Conservation (phyloP, 2,113 vertebrate species). For the Lycocorax pyrrhopterus region DNA sequence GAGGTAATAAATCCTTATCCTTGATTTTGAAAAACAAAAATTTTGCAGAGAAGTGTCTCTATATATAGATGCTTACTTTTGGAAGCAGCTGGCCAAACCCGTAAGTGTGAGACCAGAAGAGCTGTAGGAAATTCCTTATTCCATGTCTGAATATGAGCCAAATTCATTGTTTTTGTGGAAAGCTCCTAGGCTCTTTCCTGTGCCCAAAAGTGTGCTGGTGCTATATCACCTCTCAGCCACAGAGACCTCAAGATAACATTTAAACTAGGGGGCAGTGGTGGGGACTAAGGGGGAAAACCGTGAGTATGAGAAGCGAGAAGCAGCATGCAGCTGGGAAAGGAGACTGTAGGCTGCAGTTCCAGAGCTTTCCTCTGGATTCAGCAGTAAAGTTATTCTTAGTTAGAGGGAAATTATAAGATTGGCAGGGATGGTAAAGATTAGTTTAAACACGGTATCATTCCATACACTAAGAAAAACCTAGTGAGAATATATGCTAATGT, state of each 20-base stretch:
- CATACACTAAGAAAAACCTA: not conserved
- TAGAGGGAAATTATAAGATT: not conserved
- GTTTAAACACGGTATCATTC: not conserved
- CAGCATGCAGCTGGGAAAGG: not conserved
- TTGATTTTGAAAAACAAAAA: not conserved
- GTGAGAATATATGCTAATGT: not conserved
- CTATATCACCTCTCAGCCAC: not conserved
- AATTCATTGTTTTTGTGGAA: not conserved
- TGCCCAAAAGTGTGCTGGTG: not conserved
- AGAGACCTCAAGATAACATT: not conserved
- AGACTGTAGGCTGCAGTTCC: not conserved
- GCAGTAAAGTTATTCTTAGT: not conserved
- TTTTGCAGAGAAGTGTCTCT: not conserved
- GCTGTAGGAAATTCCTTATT: not conserved
- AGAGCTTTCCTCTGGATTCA: not conserved
- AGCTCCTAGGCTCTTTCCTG: not conserved
- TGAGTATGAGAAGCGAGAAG: accelerated
- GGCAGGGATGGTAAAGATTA: not conserved
- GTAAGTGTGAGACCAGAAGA: not conserved
- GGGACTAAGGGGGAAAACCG: not conserved
- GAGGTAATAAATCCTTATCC: not conserved
- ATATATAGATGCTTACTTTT: not conserved
- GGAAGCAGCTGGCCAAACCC: not conserved
- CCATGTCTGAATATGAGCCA: accelerated
- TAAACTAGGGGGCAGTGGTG: not conserved